phyloP scores from a whole-genome alignment of 2,888 invertebrate genomes.

The Tanytarsus gracilentus region DNA sequence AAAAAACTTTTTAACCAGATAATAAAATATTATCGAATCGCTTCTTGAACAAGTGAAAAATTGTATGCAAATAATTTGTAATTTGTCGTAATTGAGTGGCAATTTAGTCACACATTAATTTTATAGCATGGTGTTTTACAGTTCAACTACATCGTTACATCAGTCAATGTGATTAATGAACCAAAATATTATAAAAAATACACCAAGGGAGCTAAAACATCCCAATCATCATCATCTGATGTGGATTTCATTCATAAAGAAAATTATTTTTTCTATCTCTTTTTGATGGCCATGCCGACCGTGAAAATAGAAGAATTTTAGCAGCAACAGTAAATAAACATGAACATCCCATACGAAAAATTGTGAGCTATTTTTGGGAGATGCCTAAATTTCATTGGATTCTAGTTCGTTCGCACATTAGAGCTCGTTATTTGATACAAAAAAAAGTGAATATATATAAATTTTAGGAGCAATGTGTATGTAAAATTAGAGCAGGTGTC shows the following conservation, averaged over 20 bases:
- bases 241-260: conserved; percentile 7
- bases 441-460: too few species aligned
- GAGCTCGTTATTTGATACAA: not conserved
- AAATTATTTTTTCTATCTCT: not conserved
- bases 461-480: not conserved
- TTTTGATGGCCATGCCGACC: not conserved
- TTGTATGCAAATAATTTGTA: too few species aligned
- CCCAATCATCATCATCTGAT: not conserved
- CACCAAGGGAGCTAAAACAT: not conserved
- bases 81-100: too few species aligned
- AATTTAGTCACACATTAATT: too few species aligned
- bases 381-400: not conserved
- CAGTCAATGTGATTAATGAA: too few species aligned
- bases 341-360: too few species aligned
- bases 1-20: too few species aligned
- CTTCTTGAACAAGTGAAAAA: too few species aligned
- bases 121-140: too few species aligned
- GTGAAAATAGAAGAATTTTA: not conserved
- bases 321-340: not conserved
- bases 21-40: too few species aligned
- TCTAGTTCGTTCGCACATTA: not conserved
- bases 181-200: too few species aligned
- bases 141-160: too few species aligned
- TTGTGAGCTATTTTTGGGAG: not conserved
- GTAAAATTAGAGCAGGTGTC: not conserved